These are phyloP conservation scores for Lepidurus arcticus DNA, from an alignment of 1,140 invertebrate genomes.

Conservation along the genomic window DNA sequence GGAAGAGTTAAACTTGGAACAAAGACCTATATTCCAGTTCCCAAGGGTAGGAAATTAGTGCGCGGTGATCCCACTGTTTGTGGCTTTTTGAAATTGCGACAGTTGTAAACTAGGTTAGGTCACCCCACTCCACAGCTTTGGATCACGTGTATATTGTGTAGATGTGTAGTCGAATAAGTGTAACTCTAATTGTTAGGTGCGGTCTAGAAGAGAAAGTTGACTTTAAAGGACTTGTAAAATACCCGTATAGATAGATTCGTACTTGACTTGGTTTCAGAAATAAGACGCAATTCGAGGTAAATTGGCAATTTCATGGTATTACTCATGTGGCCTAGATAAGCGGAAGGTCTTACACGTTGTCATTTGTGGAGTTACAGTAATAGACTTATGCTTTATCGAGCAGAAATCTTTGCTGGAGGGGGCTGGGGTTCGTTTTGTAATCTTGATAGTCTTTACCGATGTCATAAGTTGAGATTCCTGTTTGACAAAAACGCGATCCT, in stretches of 20 bases:
- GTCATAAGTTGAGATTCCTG: background rate
- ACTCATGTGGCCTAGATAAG: constrained; percentile 6
- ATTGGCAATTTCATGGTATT: background rate
- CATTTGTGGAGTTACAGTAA: background rate
- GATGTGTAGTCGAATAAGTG: too few relatives aligned
- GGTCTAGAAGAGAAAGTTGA: background rate
- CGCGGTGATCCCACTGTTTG: background rate
- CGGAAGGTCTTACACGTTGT: background rate
- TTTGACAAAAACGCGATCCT: constrained; percentile 18
- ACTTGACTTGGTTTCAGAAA: background rate
- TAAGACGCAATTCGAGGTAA: background rate
- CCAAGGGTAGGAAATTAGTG: background rate
- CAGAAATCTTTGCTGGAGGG: background rate
- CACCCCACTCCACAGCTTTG: background rate
- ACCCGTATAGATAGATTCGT: background rate
- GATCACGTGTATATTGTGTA: background rate
- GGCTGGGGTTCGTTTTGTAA: background rate
- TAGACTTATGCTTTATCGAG: constrained; percentile 8
- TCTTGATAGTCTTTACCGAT: background rate
- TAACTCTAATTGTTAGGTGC: background rate
- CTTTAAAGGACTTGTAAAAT: background rate
- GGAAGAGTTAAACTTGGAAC: background rate
- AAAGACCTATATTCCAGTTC: background rate
- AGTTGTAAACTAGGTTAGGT: background rate
- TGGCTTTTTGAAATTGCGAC: background rate